Conservation (phyloP, 2,888 invertebrate genomes). For the Hetaerina titia region DNA sequence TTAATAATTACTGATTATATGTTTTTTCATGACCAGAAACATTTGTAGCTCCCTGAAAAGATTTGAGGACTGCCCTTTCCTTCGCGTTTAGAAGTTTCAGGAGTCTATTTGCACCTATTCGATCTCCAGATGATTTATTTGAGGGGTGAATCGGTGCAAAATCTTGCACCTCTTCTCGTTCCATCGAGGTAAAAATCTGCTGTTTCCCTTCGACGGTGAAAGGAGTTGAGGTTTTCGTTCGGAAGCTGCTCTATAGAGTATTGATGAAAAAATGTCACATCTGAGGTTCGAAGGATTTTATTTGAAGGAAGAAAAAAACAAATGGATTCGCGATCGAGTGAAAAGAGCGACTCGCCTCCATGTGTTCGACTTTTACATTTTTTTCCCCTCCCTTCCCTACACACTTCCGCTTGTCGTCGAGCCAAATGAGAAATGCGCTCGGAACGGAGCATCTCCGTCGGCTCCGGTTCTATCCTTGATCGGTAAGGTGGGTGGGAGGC, state of each 20-base stretch:
- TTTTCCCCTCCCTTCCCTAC: neutral
- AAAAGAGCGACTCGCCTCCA: neutral
- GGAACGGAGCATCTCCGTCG: neutral
- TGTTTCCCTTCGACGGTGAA: neutral
- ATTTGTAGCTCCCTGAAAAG: too few relatives aligned
- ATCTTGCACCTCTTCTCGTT: too few relatives aligned
- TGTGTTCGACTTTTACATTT: neutral
- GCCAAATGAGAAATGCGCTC: slow-evolving; percentile 6
- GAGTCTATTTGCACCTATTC: too few relatives aligned
- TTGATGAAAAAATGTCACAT: neutral
- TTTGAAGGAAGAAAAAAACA: neutral
- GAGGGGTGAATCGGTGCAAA: too few relatives aligned
- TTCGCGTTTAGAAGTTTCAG: too few relatives aligned
- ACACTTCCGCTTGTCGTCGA: neutral
- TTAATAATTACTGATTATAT: too few relatives aligned
- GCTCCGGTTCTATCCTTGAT: neutral
- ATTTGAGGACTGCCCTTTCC: too few relatives aligned
- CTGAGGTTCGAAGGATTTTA: neutral
- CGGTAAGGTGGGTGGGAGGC: neutral
- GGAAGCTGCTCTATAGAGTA: neutral
- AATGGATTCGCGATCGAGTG: neutral
- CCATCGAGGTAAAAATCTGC: neutral
- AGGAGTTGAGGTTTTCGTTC: neutral
- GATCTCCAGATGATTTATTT: too few relatives aligned
- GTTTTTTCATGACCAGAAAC: too few relatives aligned